Evolutionary conservation across 1,140 invertebrate species (phyloP), one percentile per base, ranked within the genome.

Genomic region (Chionoecetes opilio): DNA sequence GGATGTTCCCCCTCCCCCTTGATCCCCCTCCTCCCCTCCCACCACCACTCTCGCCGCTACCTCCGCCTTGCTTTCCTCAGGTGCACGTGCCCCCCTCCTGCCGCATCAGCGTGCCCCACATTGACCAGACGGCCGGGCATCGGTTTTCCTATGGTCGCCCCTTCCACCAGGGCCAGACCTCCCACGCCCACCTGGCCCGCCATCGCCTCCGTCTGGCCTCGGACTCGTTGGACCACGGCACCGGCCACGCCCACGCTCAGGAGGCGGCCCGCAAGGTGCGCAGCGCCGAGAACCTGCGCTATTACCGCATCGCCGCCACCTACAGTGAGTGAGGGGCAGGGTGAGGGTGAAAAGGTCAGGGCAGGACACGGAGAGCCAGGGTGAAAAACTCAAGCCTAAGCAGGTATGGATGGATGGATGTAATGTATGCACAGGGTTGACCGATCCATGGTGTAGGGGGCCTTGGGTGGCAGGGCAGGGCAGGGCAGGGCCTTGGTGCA

Each of bases 161-260:
- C 53, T 26, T 37, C 32, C 41, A 91, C 75, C 89, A 91, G 37
- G 41, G 63, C 26, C 87, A 88, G 0, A 46, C 93, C 82, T 26
- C 82, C 41, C 93, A 90, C 53, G 41, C 86, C 53, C 34, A 34
- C 86, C 89, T 86, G 87, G 63, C 87, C 63, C 87, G 93, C n/a
- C 93, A 94, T 63, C 94, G 94, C 82, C 82, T 95, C 21, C 94
- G 94, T 31, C 94, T 95, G 3, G 90, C 94, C 34, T 95, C 94
- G 0, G 94, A 95, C 35, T 95, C 94, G 29, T 32, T 95, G n/a
- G 94, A 95, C 26, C 93, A 94, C 82, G 53, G 21, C 35, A 32
- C 41, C 17, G 29, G 90, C 8, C 37, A 34, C 5, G 37, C 41
- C 14, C 88, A 95, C 17, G 32, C 32, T 0, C 38, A 32, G 41